Percentiles rank a stretch among this genome's conserved stretches.
phyloP scores from a whole-genome alignment of 2,888 invertebrate genomes.

The Drosophila yooni region DNA sequence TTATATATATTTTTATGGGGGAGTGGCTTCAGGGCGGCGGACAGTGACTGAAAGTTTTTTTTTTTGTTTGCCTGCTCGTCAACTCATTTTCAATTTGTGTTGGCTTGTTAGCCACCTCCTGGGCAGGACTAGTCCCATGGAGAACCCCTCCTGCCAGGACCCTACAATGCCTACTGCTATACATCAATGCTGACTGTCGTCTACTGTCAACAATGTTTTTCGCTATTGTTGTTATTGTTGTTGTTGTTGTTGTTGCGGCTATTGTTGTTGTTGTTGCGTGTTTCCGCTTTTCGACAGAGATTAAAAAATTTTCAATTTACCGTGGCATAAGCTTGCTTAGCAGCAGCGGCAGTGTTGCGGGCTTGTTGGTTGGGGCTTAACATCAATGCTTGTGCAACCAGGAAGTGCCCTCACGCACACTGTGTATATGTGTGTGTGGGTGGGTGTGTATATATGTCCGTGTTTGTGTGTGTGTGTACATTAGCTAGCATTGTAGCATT shows the following conservation, averaged over 20 bases:
- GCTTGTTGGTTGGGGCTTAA: neutral
- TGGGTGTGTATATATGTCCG: neutral
- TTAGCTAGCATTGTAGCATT: slow-evolving; percentile 45
- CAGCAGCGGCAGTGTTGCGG: neutral
- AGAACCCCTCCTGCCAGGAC: neutral
- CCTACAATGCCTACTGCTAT: slow-evolving; percentile 20
- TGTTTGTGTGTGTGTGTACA: slow-evolving; percentile 35
- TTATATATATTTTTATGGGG: slow-evolving; percentile 47
- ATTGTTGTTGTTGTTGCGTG: slow-evolving; percentile 50
- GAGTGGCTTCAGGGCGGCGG: slow-evolving; percentile 3
- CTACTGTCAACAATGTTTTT: slow-evolving; percentile 58
- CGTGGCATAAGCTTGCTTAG: slow-evolving; percentile 58
- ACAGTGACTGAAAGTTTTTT: slow-evolving; percentile 53
- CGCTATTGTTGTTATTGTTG: slow-evolving; percentile 22
- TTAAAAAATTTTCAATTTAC: slow-evolving; percentile 75
- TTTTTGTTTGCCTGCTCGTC: slow-evolving; percentile 7
- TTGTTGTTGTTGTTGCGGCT: slow-evolving; percentile 22
- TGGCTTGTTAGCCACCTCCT: slow-evolving; percentile 76
- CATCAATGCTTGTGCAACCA: slow-evolving; percentile 44
- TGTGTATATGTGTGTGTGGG: neutral
- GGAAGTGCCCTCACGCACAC: slow-evolving; percentile 32
- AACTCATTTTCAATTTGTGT: slow-evolving; percentile 74
- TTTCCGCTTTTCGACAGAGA: slow-evolving; percentile 77
- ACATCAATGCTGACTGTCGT: slow-evolving; percentile 56
- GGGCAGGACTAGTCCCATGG: slow-evolving; percentile 42